Base-by-base conservation (phyloP, 2,888 invertebrate genomes). In the Parnassius glacialis region DNA sequence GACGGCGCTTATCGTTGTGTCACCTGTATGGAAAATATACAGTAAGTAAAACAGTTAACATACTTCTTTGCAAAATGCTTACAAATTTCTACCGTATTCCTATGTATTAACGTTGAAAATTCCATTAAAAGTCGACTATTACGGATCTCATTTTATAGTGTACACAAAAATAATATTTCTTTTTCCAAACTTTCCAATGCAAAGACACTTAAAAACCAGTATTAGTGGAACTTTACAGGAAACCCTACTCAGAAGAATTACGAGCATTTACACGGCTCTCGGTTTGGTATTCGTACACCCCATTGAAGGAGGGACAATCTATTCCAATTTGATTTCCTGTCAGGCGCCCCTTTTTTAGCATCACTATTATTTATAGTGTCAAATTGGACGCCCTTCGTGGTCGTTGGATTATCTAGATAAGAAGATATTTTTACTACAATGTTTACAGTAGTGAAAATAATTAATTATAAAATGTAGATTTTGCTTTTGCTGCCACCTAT, bases 321-420 rank as follows among this genome's bases (percentile, higher is more conserved):
- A 52, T 51, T n/a, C 51, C 55, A 44, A 60, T 60, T 60, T 55
- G 43, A 61, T 61, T 55, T 61, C 44, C 55, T 56, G 55, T 52
- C 61, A 41, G 50, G 43, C 55, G 10, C 43, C 50, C 48, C 56
- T 34, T 11, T 55, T 61, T 61, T 34, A 51, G 25, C 25, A 25
- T 25, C 25, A 25, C 25, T 25, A 25, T 25, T 25, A 25, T 25
- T 25, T 25, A 25, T 25, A 0, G 25, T 25, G 25, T 25, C 3
- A 25, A 25, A 25, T 25, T 25, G 3, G 0, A 25, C 25, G 7
- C 0, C 25, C 5, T 25, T 25, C 3, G 25, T 25, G 3, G 25
- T 3, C 5, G 41, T 16, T 45, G 51, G 20, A 12, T 13, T 55
- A 61, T 56, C 5, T 25, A 25, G 25, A 25, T 25, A 25, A 25